A percentile compares a stretch with the other conserved stretches of the same genome.
Evolutionary conservation across 2,888 invertebrate species (phyloP).

Genomic region (Aphidoletes aphidimyza): DNA sequence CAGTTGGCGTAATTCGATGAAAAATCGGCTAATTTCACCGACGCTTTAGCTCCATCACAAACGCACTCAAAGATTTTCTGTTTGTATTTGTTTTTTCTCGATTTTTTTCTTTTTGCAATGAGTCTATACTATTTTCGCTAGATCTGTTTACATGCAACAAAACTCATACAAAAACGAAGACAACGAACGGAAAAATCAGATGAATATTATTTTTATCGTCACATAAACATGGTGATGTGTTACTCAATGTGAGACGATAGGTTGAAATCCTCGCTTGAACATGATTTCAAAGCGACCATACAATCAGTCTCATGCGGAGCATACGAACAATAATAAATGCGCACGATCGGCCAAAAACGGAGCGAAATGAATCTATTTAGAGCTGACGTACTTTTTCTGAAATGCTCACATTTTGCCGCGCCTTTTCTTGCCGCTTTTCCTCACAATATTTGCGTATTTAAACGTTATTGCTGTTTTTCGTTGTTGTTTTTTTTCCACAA

Average conservation of each 20-base stretch:
- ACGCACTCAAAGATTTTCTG: no score
- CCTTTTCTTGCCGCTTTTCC: background rate
- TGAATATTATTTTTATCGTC: background rate
- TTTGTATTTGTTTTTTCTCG: no score
- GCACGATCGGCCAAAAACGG: no score
- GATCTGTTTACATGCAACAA: background rate
- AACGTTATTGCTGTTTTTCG: background rate
- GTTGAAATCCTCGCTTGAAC: background rate
- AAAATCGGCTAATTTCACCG: background rate
- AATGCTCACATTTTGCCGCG: background rate
- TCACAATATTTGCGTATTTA: background rate
- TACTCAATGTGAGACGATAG: background rate
- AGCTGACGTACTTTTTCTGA: background rate
- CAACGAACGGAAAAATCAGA: background rate
- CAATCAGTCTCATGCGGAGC: background rate
- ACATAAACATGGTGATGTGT: constrained; percentile 1
- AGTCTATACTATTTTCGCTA: background rate
- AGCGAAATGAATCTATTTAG: background rate
- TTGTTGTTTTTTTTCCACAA: background rate
- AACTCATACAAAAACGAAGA: background rate
- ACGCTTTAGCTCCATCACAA: background rate
- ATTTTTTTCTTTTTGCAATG: background rate
- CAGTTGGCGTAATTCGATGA: background rate
- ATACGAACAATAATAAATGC: background rate
- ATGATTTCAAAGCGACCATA: background rate